phyloP scores from a whole-genome alignment of 2,888 invertebrate genomes.

The Caenorhabditis angaria region DNA sequence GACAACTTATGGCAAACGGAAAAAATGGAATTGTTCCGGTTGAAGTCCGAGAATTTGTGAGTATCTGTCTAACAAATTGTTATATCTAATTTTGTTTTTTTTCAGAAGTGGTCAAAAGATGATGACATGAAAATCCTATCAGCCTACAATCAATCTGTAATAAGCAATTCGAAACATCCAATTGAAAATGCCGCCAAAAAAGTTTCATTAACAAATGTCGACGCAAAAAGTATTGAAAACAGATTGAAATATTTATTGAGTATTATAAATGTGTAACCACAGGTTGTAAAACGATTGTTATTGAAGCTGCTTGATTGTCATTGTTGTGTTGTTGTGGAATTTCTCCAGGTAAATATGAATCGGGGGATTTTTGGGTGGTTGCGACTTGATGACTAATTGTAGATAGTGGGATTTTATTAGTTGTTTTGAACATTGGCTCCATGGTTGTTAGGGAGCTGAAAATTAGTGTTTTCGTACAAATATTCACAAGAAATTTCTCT shows the following conservation, averaged over 20 bases:
- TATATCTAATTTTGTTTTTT: background rate
- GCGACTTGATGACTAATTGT: background rate
- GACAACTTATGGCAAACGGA: conserved; percentile 21
- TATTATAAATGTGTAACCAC: background rate
- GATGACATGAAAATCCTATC: conserved; percentile 22
- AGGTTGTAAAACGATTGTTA: background rate
- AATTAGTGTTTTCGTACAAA: too few species aligned
- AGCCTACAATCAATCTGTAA: conserved; percentile 16
- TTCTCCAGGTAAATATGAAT: background rate
- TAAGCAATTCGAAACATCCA: conserved; percentile 5
- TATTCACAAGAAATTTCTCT: too few species aligned
- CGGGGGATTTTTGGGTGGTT: conserved; percentile 12
- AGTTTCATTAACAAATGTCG: background rate
- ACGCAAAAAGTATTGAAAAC: background rate
- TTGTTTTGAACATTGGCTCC: conserved; percentile 19
- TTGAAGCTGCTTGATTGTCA: background rate
- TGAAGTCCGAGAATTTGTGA: conserved; percentile 18
- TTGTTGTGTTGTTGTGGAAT: background rate
- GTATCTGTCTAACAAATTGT: background rate
- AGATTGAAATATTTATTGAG: conserved; percentile 1
- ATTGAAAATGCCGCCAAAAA: conserved; percentile 6
- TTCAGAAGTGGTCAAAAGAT: conserved; percentile 29
- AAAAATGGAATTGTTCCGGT: conserved; percentile 5
- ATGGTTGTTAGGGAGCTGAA: too few species aligned
- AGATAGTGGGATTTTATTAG: background rate